Base-by-base conservation (phyloP, 2,113 vertebrate species). In the Himantopus leucocephalus region DNA sequence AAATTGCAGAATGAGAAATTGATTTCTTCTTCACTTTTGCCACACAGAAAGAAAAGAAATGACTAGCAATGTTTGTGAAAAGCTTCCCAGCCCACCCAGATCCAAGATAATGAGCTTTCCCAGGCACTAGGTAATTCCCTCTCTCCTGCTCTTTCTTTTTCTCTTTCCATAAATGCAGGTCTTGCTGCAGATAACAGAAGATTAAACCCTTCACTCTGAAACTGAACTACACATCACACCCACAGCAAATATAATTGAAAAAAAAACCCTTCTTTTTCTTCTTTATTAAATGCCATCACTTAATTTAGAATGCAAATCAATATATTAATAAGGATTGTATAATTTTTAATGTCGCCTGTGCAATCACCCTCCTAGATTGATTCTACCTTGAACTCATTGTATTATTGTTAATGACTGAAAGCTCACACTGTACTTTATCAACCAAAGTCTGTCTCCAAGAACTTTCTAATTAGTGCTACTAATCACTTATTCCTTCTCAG, bases 391-490 rank as follows among this genome's bases (percentile, higher is more conserved):
- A 97, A 59, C 94, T 97, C 81, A 82, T 87, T 96, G 92, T 91
- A 85, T 91, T 95, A 88, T 96, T 97, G 92, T 94, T 96, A 96
- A 97, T 94, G 96, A 96, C 96, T 90, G 94, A 95, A 97, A 92
- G 82, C 94, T 94, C 91, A 71, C 37, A 60, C 70, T 0, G 10
- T 76, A 95, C 91, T 95, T 96, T 93, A 97, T 97, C 97, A 97
- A 94, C 68, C 60, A 93, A 97, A 96, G 81, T 96, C 96, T 96
- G 94, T 96, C 94, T 97, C 85, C 66, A 96, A 96, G 95, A 97
- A 96, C 97, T 97, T 97, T 97, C 97, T 98, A 98, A 98, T 98
- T 98, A 98, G 97, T 96, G 92, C 96, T 97, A 96, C 97, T 98
- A 97, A 98, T 98, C 97, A 97, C 96, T 96, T 96, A 94, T 95